Conservation (phyloP, 2,888 invertebrate species). For the Mythimna ferrago region DNA sequence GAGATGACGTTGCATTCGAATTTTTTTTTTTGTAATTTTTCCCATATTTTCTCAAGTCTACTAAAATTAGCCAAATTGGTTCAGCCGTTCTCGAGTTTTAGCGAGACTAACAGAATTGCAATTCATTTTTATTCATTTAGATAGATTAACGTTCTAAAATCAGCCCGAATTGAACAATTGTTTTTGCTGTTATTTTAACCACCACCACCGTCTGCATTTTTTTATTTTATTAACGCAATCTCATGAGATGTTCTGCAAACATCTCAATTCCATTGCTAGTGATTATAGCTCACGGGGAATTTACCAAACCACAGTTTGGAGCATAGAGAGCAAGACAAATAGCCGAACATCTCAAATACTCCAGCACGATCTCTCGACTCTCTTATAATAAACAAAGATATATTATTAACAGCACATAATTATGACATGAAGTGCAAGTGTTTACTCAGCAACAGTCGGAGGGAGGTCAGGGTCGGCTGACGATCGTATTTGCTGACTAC, state of each 20-base stretch:
- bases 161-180: too few relatives aligned
- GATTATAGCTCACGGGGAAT: background rate
- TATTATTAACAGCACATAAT: slow-evolving; percentile 28
- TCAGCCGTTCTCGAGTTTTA: too few relatives aligned
- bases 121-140: too few relatives aligned
- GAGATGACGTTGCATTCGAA: too few relatives aligned
- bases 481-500: slow-evolving; percentile 21
- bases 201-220: background rate
- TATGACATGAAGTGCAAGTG: slow-evolving; percentile 28
- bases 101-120: too few relatives aligned
- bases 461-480: slow-evolving; percentile 30
- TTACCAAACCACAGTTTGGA: background rate
- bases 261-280: background rate
- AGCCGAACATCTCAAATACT: slow-evolving; percentile 9
- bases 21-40: too few relatives aligned
- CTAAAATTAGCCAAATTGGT: too few relatives aligned
- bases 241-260: background rate
- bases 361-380: background rate
- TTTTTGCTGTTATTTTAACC: too few relatives aligned
- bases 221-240: background rate
- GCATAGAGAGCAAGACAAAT: slow-evolving; percentile 5
- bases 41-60: too few relatives aligned
- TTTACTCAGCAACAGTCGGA: slow-evolving; percentile 8
- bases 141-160: too few relatives aligned
- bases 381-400: slow-evolving; percentile 15